phyloP scores from a whole-genome alignment of 2,113 vertebrate genomes.

The Oxyura jamaicensis region DNA sequence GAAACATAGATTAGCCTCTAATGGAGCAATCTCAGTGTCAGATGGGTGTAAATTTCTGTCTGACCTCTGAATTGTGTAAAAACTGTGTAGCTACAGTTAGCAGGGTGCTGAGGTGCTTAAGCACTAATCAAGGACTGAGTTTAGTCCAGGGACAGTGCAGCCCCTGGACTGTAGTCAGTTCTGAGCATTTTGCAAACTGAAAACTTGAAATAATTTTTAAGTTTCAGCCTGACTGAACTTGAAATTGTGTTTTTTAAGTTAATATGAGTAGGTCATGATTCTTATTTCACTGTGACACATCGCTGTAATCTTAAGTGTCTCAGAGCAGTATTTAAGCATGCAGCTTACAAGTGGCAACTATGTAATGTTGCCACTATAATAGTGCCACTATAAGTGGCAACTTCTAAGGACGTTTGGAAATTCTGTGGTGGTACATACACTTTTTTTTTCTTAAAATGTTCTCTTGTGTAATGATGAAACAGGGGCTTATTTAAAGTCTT shows the following conservation, averaged over 20 bases:
- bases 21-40: background rate
- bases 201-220: background rate
- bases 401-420: background rate
- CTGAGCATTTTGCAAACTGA: background rate
- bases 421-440: background rate
- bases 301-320: background rate
- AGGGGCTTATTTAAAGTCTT: background rate
- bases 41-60: background rate
- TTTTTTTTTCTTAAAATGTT: background rate
- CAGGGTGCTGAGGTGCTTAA: background rate
- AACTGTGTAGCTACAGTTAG: background rate
- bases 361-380: no score
- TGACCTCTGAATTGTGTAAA: background rate
- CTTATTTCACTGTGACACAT: background rate
- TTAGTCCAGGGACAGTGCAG: background rate
- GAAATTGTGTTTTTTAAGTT: background rate
- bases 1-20: background rate
- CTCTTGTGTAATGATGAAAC: background rate
- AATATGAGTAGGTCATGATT: background rate
- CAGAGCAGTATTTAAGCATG: background rate
- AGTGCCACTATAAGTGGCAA: no score
- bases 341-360: background rate
- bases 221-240: background rate
- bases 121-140: background rate
- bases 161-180: fast-evolving